Evolutionary conservation across 2,797 vertebrate genomes (phyloP).

Genomic region (Octomys mimax): DNA sequence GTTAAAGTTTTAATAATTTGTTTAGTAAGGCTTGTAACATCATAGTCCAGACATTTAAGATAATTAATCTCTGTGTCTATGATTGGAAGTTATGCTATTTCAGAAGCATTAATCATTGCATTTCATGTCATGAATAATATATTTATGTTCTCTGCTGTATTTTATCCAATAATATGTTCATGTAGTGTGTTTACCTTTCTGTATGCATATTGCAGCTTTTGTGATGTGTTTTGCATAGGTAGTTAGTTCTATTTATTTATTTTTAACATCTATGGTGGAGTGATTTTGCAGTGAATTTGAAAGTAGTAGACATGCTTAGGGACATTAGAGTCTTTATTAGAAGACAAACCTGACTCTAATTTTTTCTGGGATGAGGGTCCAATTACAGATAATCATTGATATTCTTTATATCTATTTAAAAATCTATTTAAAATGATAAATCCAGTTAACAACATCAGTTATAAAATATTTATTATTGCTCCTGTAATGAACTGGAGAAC

Average conservation of each 20-base stretch:
- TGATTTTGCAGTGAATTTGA: slow-evolving; percentile 42
- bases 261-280: slow-evolving; percentile 36
- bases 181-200: slow-evolving; percentile 65
- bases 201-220: slow-evolving; percentile 60
- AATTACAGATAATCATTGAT: slow-evolving; percentile 38
- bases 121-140: slow-evolving; percentile 82
- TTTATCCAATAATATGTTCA: slow-evolving; percentile 70
- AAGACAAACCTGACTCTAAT: not conserved
- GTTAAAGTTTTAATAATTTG: slow-evolving; percentile 76
- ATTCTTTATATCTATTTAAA: slow-evolving; percentile 6
- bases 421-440: not conserved
- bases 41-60: slow-evolving; percentile 70
- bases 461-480: not conserved
- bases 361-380: not conserved
- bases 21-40: slow-evolving; percentile 74
- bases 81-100: slow-evolving; percentile 71
- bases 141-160: slow-evolving; percentile 78
- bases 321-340: not conserved
- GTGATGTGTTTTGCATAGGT: slow-evolving; percentile 50
- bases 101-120: slow-evolving; percentile 78
- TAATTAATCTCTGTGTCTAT: slow-evolving; percentile 74
- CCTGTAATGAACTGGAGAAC: not conserved
- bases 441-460: slow-evolving; percentile 6
- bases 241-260: slow-evolving; percentile 22
- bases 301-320: not conserved